A percentile compares a stretch with the other conserved stretches of the same genome.
phyloP scores from a whole-genome alignment of 2,888 invertebrate species.

The Matsumyia berberina region DNA sequence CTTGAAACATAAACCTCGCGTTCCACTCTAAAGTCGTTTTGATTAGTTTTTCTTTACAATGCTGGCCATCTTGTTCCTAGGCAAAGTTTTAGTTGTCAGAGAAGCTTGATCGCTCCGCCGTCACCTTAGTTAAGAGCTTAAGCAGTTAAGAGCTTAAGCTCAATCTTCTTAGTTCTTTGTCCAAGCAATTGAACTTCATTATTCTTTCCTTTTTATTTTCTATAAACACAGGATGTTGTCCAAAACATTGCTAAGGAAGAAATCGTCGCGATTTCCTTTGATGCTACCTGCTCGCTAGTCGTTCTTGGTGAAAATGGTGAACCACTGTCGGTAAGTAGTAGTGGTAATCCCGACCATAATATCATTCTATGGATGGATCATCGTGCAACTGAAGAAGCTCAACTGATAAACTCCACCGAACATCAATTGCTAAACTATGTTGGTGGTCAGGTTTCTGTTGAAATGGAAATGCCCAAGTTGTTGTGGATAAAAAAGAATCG shows the following conservation, averaged over 20 bases:
- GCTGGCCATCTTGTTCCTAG: too few relatives aligned
- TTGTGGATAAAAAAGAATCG: conserved; percentile 94
- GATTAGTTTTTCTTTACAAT: too few relatives aligned
- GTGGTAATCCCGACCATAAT: conserved; percentile 90
- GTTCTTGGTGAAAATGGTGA: conserved; percentile 89
- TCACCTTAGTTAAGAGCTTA: too few relatives aligned
- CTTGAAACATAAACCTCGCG: too few relatives aligned
- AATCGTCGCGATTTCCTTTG: conserved; percentile 96
- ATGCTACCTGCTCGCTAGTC: conserved; percentile 97
- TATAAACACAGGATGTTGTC: conserved; percentile 86
- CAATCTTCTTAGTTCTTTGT: too few relatives aligned
- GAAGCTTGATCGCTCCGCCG: too few relatives aligned
- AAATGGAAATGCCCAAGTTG: conserved; percentile 98
- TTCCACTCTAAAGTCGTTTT: too few relatives aligned
- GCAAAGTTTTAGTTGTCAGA: too few relatives aligned
- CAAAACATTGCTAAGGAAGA: conserved; percentile 85
- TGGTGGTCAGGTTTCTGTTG: conserved; percentile 96
- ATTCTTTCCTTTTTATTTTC: not conserved
- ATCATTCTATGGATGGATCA: conserved; percentile 97
- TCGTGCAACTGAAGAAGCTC: conserved; percentile 91
- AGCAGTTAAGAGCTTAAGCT: too few relatives aligned
- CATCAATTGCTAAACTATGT: conserved; percentile 93
- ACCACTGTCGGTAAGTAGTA: conserved; percentile 89
- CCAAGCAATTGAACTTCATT: not conserved
- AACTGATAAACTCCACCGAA: conserved; percentile 90